A percentile compares a stretch with the other conserved stretches of the same genome.
Conservation (phyloP, 2,113 vertebrate genomes). For the Mirza zaza region DNA sequence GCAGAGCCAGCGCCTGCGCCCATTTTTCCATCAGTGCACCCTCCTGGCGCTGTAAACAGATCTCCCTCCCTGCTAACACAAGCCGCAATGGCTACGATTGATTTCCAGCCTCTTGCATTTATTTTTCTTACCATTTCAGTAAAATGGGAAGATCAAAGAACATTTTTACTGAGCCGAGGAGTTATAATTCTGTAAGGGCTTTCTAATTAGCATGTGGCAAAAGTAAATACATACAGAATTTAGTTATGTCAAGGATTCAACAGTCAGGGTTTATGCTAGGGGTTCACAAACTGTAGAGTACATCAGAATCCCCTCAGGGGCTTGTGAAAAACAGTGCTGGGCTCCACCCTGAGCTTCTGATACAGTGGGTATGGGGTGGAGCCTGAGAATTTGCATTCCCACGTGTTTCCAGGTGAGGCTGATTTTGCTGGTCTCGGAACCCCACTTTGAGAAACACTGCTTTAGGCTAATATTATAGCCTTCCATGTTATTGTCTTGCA, state of each 20-base stretch:
- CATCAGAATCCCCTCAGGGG: neutral
- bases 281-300: neutral
- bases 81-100: neutral
- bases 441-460: neutral
- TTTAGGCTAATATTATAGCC: neutral
- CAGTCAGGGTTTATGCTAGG: neutral
- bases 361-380: neutral
- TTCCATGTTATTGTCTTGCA: neutral
- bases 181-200: neutral
- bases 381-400: neutral
- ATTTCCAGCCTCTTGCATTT: neutral
- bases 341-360: neutral
- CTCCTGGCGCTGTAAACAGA: neutral
- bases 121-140: constrained; percentile 38
- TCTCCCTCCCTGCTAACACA: neutral
- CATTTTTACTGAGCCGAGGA: neutral
- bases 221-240: neutral
- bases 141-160: constrained; percentile 48
- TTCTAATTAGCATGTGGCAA: neutral
- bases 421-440: neutral
- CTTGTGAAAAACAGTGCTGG: neutral
- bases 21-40: neutral
- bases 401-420: neutral
- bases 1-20: neutral
- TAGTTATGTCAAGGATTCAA: neutral